These are phyloP conservation scores for Nemopilema nomurai DNA, from an alignment of 30 jellyfish, hydroid and myxozoan species.

Conservation along the genomic window DNA sequence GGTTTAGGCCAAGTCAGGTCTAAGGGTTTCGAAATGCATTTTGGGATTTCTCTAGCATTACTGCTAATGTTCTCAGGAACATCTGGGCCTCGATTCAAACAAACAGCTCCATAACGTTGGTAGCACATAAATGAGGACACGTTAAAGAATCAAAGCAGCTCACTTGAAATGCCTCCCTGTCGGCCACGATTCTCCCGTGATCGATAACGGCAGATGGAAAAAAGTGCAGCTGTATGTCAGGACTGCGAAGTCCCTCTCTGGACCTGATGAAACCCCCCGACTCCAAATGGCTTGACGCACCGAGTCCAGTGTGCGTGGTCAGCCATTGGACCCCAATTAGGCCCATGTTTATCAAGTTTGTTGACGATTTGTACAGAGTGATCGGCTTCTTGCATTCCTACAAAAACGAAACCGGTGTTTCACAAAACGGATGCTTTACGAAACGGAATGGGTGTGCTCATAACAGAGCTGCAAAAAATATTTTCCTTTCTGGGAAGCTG, in stretches of 20 bases:
- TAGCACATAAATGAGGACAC: neutral
- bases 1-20: no score
- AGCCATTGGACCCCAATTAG: constrained; percentile 89
- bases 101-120: no score
- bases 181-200: constrained; percentile 86
- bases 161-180: constrained; percentile 95
- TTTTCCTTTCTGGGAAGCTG: no score
- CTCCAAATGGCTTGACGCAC: constrained; percentile 88
- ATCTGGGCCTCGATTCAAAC: no score
- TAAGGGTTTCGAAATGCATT: no score
- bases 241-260: constrained; percentile 77
- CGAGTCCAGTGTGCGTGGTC: constrained; percentile 74
- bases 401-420: neutral
- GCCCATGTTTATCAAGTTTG: constrained; percentile 86
- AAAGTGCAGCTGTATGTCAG: constrained; percentile 91
- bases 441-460: no score
- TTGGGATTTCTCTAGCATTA: no score
- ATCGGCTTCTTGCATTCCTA: constrained; percentile 94
- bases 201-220: constrained; percentile 92
- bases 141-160: neutral
- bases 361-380: constrained; percentile 68
- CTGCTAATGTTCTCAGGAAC: no score
- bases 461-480: no score
- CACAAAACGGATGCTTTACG: no score
- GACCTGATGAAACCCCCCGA: constrained; percentile 94